phyloP scores from a whole-genome alignment of 2,113 vertebrate genomes.

The Neogobius melanostomus region DNA sequence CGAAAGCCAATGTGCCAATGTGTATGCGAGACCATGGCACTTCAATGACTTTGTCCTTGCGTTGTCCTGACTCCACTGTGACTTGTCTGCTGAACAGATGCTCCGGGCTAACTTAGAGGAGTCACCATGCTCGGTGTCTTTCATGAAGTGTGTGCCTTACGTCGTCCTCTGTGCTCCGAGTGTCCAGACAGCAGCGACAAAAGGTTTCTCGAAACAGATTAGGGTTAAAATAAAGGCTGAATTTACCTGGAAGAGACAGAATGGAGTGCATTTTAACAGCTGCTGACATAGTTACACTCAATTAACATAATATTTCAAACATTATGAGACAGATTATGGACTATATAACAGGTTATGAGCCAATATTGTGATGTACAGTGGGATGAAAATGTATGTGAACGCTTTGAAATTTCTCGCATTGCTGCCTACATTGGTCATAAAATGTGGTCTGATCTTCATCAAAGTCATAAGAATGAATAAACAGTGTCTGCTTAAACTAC shows the following conservation, averaged over 20 bases:
- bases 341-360: neutral
- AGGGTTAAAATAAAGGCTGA: no score
- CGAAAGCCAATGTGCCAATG: neutral
- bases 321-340: neutral
- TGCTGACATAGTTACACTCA: neutral
- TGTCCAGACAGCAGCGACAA: slow-evolving; percentile 47
- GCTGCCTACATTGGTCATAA: no score
- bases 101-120: slow-evolving; percentile 42
- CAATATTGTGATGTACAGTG: neutral
- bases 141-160: slow-evolving; percentile 49
- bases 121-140: slow-evolving; percentile 29
- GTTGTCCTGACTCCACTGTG: slow-evolving; percentile 27
- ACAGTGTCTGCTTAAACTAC: no score
- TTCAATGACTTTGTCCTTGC: slow-evolving; percentile 27
- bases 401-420: no score
- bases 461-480: no score
- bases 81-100: slow-evolving; percentile 56
- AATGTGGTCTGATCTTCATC: no score
- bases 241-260: no score
- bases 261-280: no score
- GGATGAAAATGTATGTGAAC: no score
- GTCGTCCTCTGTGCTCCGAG: slow-evolving; percentile 46
- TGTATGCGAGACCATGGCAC: neutral
- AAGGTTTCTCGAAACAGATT: slow-evolving; percentile 1
- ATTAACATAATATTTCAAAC: neutral